Evolutionary conservation across 2,113 vertebrate genomes (phyloP).

Genomic region (Campylomormyrus numenius): DNA sequence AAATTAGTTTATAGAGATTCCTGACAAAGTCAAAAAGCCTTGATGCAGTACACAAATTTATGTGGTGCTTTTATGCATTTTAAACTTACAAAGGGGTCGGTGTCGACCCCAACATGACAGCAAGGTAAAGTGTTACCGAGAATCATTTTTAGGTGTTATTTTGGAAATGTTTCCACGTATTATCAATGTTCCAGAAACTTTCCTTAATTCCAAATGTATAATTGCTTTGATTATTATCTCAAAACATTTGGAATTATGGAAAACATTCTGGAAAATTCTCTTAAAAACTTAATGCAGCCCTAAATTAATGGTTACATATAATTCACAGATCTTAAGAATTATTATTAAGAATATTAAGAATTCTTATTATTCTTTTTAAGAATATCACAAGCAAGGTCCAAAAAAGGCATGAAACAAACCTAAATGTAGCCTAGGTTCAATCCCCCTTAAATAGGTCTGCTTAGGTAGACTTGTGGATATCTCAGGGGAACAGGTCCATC

Average conservation of each 20-base stretch:
- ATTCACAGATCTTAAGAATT: not conserved
- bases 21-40: no score
- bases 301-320: not conserved
- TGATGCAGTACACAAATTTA: no score
- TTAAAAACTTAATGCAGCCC: not conserved
- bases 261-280: not conserved
- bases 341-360: no score
- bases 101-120: no score
- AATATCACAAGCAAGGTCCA: not conserved
- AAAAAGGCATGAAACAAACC: not conserved
- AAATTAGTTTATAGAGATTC: no score
- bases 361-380: not conserved
- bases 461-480: conserved; percentile 53
- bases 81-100: no score
- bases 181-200: not conserved
- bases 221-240: not conserved
- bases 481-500: conserved; percentile 48
- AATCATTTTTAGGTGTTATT: not conserved
- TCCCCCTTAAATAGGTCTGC: not conserved
- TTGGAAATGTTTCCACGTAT: not conserved
- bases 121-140: no score
- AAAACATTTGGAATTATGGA: not conserved
- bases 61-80: no score
- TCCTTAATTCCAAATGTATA: not conserved
- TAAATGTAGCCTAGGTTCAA: not conserved